These are phyloP conservation scores for Chloropsis hardwickii DNA, from an alignment of 2,113 vertebrate species.

Conservation along the genomic window DNA sequence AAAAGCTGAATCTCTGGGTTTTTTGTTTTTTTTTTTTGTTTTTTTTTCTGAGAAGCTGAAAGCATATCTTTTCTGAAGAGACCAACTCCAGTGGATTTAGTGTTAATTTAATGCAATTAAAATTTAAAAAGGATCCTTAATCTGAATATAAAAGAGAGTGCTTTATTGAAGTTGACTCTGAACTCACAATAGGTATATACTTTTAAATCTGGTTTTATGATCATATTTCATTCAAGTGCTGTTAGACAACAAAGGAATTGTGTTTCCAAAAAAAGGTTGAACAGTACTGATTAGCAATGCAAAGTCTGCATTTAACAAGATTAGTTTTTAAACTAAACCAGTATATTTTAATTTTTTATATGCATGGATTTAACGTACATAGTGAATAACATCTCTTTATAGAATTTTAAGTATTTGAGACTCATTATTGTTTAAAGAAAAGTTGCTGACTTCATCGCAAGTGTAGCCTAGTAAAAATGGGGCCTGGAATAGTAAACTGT, in stretches of 20 bases:
- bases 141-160: constrained; percentile 64
- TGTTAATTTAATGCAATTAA: constrained; percentile 66
- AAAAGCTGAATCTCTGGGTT: not conserved
- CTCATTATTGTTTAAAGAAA: constrained; percentile 69
- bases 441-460: constrained; percentile 76
- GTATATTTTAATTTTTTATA: constrained; percentile 41
- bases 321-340: constrained; percentile 59
- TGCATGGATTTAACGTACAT: not conserved
- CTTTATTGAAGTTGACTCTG: constrained; percentile 57
- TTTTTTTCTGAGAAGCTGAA: not conserved
- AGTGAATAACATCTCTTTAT: constrained; percentile 40
- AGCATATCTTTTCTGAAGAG: constrained; percentile 21
- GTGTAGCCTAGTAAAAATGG: constrained; percentile 69
- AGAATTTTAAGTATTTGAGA: constrained; percentile 68
- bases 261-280: constrained; percentile 53
- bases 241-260: constrained; percentile 68
- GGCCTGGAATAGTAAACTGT: constrained; percentile 71
- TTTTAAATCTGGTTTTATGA: constrained; percentile 72
- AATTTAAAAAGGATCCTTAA: constrained; percentile 57
- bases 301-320: constrained; percentile 56
- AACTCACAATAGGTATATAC: constrained; percentile 61
- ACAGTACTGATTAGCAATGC: constrained; percentile 55
- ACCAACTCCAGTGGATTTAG: constrained; percentile 41
- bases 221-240: constrained; percentile 64
- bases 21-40: not conserved